Base-by-base conservation (phyloP, 2,888 invertebrate species). In the Harpagoxenus sublaevis region DNA sequence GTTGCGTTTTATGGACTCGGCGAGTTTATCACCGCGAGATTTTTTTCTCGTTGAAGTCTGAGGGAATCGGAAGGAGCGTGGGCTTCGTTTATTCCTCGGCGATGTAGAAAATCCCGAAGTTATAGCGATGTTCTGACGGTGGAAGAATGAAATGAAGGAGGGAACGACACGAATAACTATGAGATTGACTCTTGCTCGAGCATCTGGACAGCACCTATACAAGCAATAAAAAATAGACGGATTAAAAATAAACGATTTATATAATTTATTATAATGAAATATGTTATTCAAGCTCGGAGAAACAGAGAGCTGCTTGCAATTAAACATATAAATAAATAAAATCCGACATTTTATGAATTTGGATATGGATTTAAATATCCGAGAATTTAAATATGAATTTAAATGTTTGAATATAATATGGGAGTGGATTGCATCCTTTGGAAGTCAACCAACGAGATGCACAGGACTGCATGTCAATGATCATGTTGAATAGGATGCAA, bases 401-500 rank as follows among this genome's bases (percentile, higher is more conserved):
- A 31, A 62, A 74, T 51, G n/a, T 70, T 48, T 31, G 55, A 55
- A 55, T 73, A 57, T 35, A 71, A 35, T n/a, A 23, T 18, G 2
- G 4, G 23, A 23, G 75, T 35, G 39, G 53, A 53, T 68, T 77
- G 53, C 23, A 79, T 79, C 31, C 70, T 60, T 48, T n/a, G 12
- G 5, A 60, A 73, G 73, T 48, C 23, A 35, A 28, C 18, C 78
- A 15, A 68, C 28, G 18, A 74, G 39, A 28, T 48, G 45, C 73
- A 57, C 31, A 65, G 23, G 10, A 35, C 23, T 68, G 84, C 68
- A 63, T 18, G 70, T 68, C 66, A 77, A 70, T 77, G 65, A 84
- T 81, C 62, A 73, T 70, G 8, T 63, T 70, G 85, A 84, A 89
- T 86, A 84, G 86, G 87, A 88, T 85, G 83, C 85, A 82, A 88